Evolutionary conservation across 2,113 vertebrate genomes (phyloP).

Genomic region (Clarias magur): DNA sequence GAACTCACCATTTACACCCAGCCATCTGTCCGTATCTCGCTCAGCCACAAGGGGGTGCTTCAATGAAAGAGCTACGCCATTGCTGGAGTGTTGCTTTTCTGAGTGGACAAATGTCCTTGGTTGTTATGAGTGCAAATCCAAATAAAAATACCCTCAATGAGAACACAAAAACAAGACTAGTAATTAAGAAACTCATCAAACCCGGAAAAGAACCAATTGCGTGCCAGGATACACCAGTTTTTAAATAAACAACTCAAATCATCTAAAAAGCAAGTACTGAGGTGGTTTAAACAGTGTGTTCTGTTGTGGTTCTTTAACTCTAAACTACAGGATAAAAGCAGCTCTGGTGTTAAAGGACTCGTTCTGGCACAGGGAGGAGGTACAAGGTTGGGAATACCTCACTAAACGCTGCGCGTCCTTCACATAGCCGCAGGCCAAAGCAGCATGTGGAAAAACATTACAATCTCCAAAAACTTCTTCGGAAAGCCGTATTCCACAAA

Average conservation of each 20-base stretch:
- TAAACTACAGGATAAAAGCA: neutral
- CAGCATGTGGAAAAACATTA: slow-evolving; percentile 34
- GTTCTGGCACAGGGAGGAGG: slow-evolving; percentile 8
- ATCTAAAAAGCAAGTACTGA: neutral
- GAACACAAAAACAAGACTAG: slow-evolving; percentile 41
- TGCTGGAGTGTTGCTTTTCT: slow-evolving; percentile 18
- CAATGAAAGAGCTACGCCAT: too few species aligned
- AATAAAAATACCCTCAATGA: slow-evolving; percentile 50
- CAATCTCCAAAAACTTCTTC: slow-evolving; percentile 13
- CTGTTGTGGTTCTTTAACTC: neutral
- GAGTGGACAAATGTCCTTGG: slow-evolving; percentile 53
- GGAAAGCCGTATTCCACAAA: slow-evolving; percentile 20
- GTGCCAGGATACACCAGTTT: neutral
- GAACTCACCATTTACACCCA: neutral
- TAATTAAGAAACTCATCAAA: slow-evolving; percentile 34
- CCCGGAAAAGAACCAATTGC: neutral
- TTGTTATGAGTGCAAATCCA: slow-evolving; percentile 57
- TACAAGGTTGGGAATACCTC: slow-evolving; percentile 4
- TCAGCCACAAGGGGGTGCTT: neutral
- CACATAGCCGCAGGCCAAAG: slow-evolving; percentile 16
- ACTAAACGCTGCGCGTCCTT: slow-evolving; percentile 20
- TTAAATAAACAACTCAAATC: neutral
- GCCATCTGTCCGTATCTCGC: too few species aligned
- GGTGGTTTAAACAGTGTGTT: neutral
- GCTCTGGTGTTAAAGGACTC: neutral